Evolutionary conservation across 2,888 invertebrate species (phyloP), one percentile per base, ranked within the genome.

Genomic region (Entomobrya proxima): DNA sequence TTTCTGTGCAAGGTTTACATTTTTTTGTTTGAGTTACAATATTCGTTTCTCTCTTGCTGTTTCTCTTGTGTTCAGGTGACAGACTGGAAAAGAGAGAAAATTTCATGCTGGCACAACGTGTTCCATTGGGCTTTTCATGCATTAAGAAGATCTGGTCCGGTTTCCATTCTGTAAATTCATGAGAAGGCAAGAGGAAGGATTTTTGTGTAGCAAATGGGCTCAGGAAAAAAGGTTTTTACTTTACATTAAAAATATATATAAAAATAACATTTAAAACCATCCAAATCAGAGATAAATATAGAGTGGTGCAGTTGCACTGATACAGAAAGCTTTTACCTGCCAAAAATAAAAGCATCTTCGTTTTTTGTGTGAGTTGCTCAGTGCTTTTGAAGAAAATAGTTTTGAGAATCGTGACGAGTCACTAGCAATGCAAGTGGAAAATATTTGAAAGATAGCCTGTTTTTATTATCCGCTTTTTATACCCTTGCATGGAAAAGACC

Each of bases 121-220:
- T 13, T 75, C 35, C 52, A 24, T 75, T 7, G 37, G 55, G 52
- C 37, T 55, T 75, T 24, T 75, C 75, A 74, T 74, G 52, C 55
- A 75, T 55, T 55, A 32, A 75, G n/a, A n/a, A n/a, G 75, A 55
- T 37, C 32, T 24, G 27, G 47, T 72, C 30, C 27, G 11, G 11
- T 4, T 21, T 75, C 37, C 35, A 21, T 74, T 75, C 24, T 75
- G 24, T 21, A 55, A 75, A 75, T 75, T 75, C 74, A 74, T 74
- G 55, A 55, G 55, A n/a, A 30, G 72, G 32, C n/a, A n/a, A n/a
- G n/a, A 47, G n/a, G 47, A 24, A 55, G 75, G 75, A 75, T 55
- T 75, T 72, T 55, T 37, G 32, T 55, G 35, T 55, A 55, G 75
- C 55, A 75, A 75, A 75, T 75, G 75, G 75, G 55, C 52, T 55